These are phyloP conservation scores for Nixonia krombeini DNA, from an alignment of 1,140 invertebrate genomes.

Conservation along the genomic window DNA sequence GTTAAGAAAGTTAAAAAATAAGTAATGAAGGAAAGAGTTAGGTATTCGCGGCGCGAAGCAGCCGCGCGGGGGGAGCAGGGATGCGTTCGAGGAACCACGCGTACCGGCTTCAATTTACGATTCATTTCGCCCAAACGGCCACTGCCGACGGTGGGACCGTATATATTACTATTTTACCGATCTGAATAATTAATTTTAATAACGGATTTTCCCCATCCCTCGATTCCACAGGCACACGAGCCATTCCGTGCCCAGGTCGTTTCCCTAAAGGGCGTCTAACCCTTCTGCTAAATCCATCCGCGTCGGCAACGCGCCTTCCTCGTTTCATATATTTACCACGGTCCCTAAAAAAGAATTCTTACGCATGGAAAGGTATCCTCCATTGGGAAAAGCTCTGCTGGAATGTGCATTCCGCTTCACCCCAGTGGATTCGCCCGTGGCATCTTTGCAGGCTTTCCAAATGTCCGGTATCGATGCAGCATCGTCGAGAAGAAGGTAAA, in stretches of 20 bases:
- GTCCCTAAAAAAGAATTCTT: too few relatives aligned
- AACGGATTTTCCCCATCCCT: conserved; percentile 61
- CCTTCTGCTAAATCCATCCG: conserved; percentile 22
- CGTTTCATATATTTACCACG: too few relatives aligned
- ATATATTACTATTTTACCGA: conserved; percentile 67
- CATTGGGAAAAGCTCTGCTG: too few relatives aligned
- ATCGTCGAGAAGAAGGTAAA: too few relatives aligned
- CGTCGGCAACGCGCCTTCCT: conserved; percentile 15
- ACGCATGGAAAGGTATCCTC: too few relatives aligned
- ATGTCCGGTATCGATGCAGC: too few relatives aligned
- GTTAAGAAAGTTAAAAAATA: conserved; percentile 63
- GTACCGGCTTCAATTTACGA: conserved; percentile 68
- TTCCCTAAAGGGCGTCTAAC: conserved; percentile 30
- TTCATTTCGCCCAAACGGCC: conserved; percentile 68
- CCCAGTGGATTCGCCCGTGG: too few relatives aligned
- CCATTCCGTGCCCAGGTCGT: conserved; percentile 20
- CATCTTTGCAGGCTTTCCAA: too few relatives aligned
- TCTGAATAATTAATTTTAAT: conserved; percentile 71
- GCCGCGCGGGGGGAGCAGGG: conserved; percentile 32
- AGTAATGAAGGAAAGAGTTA: conserved; percentile 59
- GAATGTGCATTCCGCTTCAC: too few relatives aligned
- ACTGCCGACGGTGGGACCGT: conserved; percentile 57
- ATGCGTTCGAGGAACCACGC: conserved; percentile 54
- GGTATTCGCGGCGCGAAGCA: conserved; percentile 30
- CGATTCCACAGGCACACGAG: conserved; percentile 27